A percentile compares a stretch with the other conserved stretches of the same genome.
Evolutionary conservation across 1,140 invertebrate species (phyloP).

Genomic region (Thaumetopoea pityocampa): DNA sequence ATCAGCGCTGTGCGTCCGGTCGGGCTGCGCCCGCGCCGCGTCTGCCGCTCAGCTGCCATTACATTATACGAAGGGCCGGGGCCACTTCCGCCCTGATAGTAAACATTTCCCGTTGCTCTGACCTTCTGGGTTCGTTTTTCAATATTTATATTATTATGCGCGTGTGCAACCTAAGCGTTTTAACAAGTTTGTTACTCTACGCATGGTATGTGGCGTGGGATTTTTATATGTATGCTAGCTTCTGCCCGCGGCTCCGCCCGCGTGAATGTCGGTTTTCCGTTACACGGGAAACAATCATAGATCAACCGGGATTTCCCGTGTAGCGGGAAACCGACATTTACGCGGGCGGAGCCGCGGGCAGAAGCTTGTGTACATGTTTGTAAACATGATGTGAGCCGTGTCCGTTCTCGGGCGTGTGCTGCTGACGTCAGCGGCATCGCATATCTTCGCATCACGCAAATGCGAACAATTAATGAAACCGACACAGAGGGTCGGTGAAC

Average conservation of each 20-base stretch:
- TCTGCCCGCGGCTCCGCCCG: no score
- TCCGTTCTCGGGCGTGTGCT: constrained; percentile 2
- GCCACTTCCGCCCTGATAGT: constrained; percentile 47
- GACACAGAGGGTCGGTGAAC: constrained; percentile 33
- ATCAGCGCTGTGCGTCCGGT: constrained; percentile 53
- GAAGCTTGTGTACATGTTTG: not conserved
- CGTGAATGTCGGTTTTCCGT: no score
- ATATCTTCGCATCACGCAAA: constrained; percentile 46
- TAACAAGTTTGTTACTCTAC: not conserved
- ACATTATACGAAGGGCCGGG: constrained; percentile 70
- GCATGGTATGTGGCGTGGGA: no score
- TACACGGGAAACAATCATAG: no score
- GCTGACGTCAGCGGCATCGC: constrained; percentile 12
- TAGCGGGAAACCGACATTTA: no score
- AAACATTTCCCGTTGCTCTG: constrained; percentile 23
- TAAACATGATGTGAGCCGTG: not conserved
- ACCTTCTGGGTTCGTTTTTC: constrained; percentile 10
- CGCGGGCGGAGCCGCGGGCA: no score
- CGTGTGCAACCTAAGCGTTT: not conserved
- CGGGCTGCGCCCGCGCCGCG: constrained; percentile 31
- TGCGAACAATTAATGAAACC: constrained; percentile 44
- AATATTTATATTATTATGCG: not conserved
- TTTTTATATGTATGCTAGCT: no score
- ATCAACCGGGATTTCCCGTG: no score
- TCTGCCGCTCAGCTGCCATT: constrained; percentile 33